Evolutionary conservation across 2,113 vertebrate genomes (phyloP), one percentile per base, ranked within the genome.

Genomic region (Sphaerodactylus townsendi): DNA sequence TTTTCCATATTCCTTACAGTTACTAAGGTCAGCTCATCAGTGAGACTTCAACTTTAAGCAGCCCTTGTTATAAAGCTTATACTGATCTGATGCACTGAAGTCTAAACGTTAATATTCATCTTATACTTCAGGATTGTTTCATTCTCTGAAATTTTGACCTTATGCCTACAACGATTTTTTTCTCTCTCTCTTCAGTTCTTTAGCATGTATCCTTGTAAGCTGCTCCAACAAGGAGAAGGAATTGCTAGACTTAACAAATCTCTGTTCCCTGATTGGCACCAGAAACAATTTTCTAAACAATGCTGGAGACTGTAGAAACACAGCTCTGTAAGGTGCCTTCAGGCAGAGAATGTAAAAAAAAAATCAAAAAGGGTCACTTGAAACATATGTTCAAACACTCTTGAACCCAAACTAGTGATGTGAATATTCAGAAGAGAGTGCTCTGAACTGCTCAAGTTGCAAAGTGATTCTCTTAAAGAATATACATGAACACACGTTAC

Each of bases 321-420:
- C 66, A 46, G 86, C 66, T 83, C 82, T 81, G 56, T 68, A 88
- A 92, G 85, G 73, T 92, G 89, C 86, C 86, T 90, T 79, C 0
- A 0, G 87, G 87, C 84, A 91, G 74, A 79, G 87, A 79, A 91
- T 86, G 59, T 62, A 2, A 71, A 85, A 70, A 88, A 88, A 76
- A 85, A 92, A 92, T 80, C 70, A 59, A 78, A 83, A 85, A 85
- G 87, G 65, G 65, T 89, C 91, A 91, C 85, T 87, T 90, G 88
- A 56, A 90, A 83, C 86, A 92, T 90, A 91, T 82, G 89, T 87
- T 85, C 88, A 70, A 87, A 91, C 87, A 35, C 53, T 88, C 77
- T 82, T 62, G 70, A 72, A 92, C 88, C 90, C 89, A 81, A 83
- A 78, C 77, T 79, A 74, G 80, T 86, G 90, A 90, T 87, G 85